Percentiles rank a stretch among this genome's conserved stretches.
Conservation (phyloP, 2,888 invertebrate genomes). For the Seira sanloemensis region DNA sequence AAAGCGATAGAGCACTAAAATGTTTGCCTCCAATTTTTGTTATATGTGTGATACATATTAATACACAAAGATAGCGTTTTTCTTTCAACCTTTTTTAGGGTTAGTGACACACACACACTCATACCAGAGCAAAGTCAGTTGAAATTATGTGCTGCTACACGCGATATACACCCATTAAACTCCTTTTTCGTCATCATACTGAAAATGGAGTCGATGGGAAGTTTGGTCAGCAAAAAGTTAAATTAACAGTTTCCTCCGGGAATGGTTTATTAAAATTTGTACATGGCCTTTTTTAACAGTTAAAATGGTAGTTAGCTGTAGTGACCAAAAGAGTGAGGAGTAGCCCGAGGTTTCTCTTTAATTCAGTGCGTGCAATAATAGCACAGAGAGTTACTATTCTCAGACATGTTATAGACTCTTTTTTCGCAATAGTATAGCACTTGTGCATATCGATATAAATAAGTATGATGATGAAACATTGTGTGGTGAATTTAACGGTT, state of each 20-base stretch:
- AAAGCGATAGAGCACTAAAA: background rate
- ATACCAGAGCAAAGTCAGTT: too few species aligned
- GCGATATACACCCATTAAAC: background rate
- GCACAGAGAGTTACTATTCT: too few species aligned
- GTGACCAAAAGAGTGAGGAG: background rate
- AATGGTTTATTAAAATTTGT: background rate
- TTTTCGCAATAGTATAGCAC: too few species aligned
- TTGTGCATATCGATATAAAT: too few species aligned
- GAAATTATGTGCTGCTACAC: background rate
- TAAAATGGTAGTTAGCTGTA: background rate
- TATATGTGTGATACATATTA: background rate
- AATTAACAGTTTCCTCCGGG: background rate
- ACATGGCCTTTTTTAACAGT: background rate
- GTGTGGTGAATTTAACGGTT: too few species aligned
- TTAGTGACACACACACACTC: background rate
- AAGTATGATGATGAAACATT: too few species aligned
- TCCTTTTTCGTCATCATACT: too few species aligned
- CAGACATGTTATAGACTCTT: background rate
- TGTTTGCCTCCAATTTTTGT: slow-evolving; percentile 44
- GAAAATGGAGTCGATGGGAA: too few species aligned
- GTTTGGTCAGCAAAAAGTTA: too few species aligned
- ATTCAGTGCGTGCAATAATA: background rate
- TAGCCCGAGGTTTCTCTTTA: background rate
- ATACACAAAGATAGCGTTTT: background rate
- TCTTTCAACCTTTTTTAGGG: background rate